These are phyloP conservation scores for Garrulus glandarius DNA, from an alignment of 2,797 vertebrate species.

Conservation along the genomic window DNA sequence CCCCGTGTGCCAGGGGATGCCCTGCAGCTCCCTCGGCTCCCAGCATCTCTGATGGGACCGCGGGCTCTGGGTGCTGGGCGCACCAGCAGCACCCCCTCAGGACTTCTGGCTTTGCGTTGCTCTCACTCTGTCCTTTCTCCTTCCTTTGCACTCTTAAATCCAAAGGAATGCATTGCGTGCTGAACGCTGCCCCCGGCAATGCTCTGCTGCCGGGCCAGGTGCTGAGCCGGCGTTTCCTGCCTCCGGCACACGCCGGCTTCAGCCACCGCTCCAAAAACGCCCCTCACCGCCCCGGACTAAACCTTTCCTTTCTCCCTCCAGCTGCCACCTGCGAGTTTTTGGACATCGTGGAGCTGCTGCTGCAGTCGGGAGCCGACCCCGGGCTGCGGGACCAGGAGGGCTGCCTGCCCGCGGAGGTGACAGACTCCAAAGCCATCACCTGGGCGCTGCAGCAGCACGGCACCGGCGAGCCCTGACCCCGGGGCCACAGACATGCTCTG, in stretches of 20 bases:
- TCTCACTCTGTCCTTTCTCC: background rate
- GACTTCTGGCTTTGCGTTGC: background rate
- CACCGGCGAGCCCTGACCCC: constrained; percentile 74
- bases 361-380: constrained; percentile 87
- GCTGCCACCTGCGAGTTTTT: constrained; percentile 93
- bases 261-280: background rate
- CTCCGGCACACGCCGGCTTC: background rate
- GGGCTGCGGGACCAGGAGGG: constrained; percentile 91
- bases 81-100: background rate
- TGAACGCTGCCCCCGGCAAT: background rate
- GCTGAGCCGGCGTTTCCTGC: background rate
- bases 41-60: background rate
- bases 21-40: rapidly evolving
- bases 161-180: background rate
- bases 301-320: constrained; percentile 49
- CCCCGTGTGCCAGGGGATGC: background rate
- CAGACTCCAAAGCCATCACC: constrained; percentile 87
- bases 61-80: rapidly evolving
- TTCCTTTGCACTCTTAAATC: background rate
- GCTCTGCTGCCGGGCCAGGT: background rate
- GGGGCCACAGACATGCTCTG: background rate
- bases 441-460: constrained; percentile 83
- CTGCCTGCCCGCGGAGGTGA: constrained; percentile 91
- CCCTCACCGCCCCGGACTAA: background rate
- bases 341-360: constrained; percentile 92